These are phyloP conservation scores for Sarcophaga variegata DNA, from an alignment of 2,888 invertebrate genomes.

Conservation along the genomic window DNA sequence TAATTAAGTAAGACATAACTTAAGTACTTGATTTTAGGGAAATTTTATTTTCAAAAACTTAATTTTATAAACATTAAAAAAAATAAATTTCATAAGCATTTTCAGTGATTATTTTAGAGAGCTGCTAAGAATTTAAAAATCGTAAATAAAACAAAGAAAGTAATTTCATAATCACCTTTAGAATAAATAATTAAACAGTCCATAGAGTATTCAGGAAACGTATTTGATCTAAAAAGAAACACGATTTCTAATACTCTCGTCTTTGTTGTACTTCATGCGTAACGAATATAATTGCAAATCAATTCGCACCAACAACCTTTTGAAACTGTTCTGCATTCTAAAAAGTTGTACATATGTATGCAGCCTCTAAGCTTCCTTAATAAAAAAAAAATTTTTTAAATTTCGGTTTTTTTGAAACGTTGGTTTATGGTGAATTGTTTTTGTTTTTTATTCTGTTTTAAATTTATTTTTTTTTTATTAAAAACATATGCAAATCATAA, in stretches of 20 bases:
- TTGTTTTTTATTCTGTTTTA: neutral
- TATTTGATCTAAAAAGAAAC: neutral
- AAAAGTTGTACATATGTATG: neutral
- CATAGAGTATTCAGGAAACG: neutral
- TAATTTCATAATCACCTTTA: neutral
- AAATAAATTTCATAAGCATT: too few relatives aligned
- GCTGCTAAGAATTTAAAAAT: neutral
- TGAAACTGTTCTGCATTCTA: constrained; percentile 8
- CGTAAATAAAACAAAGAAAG: neutral
- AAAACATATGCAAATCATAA: neutral
- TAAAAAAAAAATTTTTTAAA: neutral
- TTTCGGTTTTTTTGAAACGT: neutral
- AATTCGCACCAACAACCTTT: constrained; percentile 26
- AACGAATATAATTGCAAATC: constrained; percentile 51
- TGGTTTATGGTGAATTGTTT: neutral
- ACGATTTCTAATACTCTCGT: neutral
- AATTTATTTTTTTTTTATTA: neutral
- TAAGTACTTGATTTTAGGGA: too few relatives aligned
- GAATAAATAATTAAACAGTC: constrained; percentile 4
- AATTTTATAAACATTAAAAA: too few relatives aligned
- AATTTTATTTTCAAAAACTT: too few relatives aligned
- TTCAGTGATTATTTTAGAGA: too few relatives aligned
- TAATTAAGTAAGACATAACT: too few relatives aligned
- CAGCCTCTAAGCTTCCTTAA: neutral
- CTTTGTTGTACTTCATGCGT: constrained; percentile 26